phyloP scores from a whole-genome alignment of 2,113 vertebrate species.

The Psilopsiagon aymara region DNA sequence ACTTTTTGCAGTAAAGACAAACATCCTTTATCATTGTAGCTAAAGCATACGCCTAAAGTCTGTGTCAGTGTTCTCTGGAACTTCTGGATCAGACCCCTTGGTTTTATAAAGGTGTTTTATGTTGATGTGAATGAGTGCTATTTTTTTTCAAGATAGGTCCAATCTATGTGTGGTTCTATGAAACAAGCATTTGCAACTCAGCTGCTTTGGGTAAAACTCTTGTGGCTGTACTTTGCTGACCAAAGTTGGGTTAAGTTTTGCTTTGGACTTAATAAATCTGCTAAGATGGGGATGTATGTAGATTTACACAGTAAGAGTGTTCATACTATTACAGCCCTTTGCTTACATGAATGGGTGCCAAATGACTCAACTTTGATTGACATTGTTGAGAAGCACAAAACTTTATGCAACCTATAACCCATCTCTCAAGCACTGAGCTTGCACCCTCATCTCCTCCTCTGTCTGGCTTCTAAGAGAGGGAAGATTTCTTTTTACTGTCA shows the following conservation, averaged over 20 bases:
- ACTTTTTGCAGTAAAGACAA: not conserved
- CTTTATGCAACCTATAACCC: not conserved
- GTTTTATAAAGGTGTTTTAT: not conserved
- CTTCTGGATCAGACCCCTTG: not conserved
- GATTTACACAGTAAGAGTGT: not conserved
- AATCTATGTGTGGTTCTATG: not conserved
- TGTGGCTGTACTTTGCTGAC: not conserved
- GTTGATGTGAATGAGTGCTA: not conserved
- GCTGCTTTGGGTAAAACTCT: not conserved
- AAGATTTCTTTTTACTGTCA: not conserved
- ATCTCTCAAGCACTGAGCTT: not conserved
- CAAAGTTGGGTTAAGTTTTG: not conserved
- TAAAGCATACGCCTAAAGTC: not conserved
- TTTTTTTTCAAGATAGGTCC: not conserved
- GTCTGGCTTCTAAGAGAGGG: not conserved
- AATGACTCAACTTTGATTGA: not conserved
- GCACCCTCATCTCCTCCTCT: not conserved
- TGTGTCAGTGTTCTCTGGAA: not conserved
- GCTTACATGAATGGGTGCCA: not conserved
- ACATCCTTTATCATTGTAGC: not conserved
- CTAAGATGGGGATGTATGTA: accelerated
- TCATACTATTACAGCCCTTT: not conserved
- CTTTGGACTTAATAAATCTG: accelerated
- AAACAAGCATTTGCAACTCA: not conserved
- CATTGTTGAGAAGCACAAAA: not conserved